phyloP scores from a whole-genome alignment of 35 echinoderm and acorn worm genomes.

The Amphiura filiformis region DNA sequence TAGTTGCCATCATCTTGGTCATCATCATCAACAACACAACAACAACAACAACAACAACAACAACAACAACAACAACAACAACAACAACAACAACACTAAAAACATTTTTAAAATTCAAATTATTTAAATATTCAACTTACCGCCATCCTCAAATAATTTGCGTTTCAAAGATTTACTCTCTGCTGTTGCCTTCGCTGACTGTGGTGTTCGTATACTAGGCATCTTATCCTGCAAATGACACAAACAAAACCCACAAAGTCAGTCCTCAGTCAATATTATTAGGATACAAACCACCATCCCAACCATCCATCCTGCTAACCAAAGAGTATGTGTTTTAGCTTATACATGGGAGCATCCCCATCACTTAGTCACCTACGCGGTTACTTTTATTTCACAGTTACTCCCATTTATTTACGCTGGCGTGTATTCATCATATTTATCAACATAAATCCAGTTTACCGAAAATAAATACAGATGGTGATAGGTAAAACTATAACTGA shows the following conservation, averaged over 20 bases:
- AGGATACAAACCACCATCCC: not conserved
- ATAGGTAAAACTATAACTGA: too few species aligned
- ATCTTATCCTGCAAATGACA: conserved; percentile 46
- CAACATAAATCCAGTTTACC: too few species aligned
- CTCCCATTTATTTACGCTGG: too few species aligned
- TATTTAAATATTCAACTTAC: too few species aligned
- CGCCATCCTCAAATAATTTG: conserved; percentile 40
- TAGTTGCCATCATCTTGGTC: too few species aligned
- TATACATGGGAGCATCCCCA: not conserved
- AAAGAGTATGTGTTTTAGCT: not conserved
- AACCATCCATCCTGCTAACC: not conserved
- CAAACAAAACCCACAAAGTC: not conserved
- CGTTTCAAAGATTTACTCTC: conserved; percentile 47
- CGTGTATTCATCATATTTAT: too few species aligned
- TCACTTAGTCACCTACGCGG: not conserved
- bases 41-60: too few species aligned
- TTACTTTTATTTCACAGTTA: not conserved
- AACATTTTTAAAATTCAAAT: too few species aligned
- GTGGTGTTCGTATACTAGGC: conserved; percentile 45
- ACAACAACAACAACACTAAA: too few species aligned
- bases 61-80: too few species aligned
- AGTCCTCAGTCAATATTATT: not conserved
- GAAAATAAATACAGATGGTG: too few species aligned
- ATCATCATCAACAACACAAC: too few species aligned
- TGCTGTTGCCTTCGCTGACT: conserved; percentile 50